Percentiles rank a stretch among this genome's conserved stretches.
Conservation (phyloP, 2,888 invertebrate genomes). For the Agrotis exclamationis region DNA sequence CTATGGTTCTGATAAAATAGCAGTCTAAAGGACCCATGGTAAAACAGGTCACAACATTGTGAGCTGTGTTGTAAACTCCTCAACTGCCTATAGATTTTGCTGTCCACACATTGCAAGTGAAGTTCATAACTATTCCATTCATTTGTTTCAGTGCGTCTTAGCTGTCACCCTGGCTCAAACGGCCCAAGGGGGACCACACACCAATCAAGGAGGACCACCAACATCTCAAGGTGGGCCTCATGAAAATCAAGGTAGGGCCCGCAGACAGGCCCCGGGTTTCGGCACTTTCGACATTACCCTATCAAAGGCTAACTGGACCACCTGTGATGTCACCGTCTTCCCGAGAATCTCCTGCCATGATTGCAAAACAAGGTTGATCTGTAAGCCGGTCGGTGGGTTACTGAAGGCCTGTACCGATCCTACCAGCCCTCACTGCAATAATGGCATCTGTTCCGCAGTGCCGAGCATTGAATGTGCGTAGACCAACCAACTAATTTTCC, state of each 20-base stretch:
- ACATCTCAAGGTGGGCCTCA: slow-evolving; percentile 44
- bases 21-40: not conserved
- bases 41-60: too few relatives aligned
- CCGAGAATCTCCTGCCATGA: slow-evolving; percentile 74
- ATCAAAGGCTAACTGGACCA: slow-evolving; percentile 63
- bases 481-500: not conserved
- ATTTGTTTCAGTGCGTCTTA: slow-evolving; percentile 48
- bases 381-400: slow-evolving; percentile 77
- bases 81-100: too few relatives aligned
- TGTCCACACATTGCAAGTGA: not conserved
- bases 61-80: not conserved
- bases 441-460: slow-evolving; percentile 75
- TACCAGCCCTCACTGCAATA: slow-evolving; percentile 76
- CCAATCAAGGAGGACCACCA: slow-evolving; percentile 35
- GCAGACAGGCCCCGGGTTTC: slow-evolving; percentile 37
- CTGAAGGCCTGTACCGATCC: slow-evolving; percentile 71
- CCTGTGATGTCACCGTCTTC: slow-evolving; percentile 69
- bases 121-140: not conserved
- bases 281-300: slow-evolving; percentile 32
- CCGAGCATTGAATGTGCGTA: slow-evolving; percentile 72
- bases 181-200: slow-evolving; percentile 47
- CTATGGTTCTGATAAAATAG: not conserved
- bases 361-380: slow-evolving; percentile 77
- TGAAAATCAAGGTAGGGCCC: slow-evolving; percentile 47
- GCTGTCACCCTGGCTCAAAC: slow-evolving; percentile 33